Conservation (phyloP, 2,113 vertebrate genomes). For the Lipophrys pholis region DNA sequence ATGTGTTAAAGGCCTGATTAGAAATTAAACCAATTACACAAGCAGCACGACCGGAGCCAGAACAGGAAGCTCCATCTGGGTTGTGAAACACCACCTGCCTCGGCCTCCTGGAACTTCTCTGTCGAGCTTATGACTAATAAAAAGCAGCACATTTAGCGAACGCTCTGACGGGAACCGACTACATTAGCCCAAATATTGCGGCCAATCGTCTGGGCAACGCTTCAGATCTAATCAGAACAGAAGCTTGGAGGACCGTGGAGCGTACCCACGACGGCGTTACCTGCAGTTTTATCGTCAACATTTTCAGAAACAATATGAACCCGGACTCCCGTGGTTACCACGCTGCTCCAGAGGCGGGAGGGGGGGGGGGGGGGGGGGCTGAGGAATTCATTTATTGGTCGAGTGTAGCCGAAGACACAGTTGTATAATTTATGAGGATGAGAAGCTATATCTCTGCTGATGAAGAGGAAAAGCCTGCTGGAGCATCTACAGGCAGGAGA, state of each 20-base stretch:
- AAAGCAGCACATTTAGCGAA: background rate
- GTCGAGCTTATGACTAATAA: background rate
- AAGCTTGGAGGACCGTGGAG: background rate
- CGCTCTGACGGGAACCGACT: background rate
- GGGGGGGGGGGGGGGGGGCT: too few relatives aligned
- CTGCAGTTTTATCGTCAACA: background rate
- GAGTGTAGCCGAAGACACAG: constrained; percentile 48
- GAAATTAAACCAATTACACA: constrained; percentile 24
- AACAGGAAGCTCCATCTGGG: constrained; percentile 20
- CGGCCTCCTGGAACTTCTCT: constrained; percentile 12
- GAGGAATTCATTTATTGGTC: constrained; percentile 34
- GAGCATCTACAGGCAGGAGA: background rate
- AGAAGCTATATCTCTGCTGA: constrained; percentile 37
- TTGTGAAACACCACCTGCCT: constrained; percentile 31
- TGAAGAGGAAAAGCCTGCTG: background rate
- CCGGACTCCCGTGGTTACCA: background rate
- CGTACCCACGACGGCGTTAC: background rate
- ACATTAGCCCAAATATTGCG: constrained; percentile 1
- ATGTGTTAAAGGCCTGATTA: constrained; percentile 13
- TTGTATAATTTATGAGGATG: constrained; percentile 51
- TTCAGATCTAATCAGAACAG: constrained; percentile 5
- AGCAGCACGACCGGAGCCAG: background rate
- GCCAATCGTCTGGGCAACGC: background rate
- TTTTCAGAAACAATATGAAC: background rate
- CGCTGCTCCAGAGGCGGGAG: too few relatives aligned